A percentile compares a stretch with the other conserved stretches of the same genome.
Evolutionary conservation across 2,113 vertebrate species (phyloP).

Genomic region (Neomonachus schauinslandi): DNA sequence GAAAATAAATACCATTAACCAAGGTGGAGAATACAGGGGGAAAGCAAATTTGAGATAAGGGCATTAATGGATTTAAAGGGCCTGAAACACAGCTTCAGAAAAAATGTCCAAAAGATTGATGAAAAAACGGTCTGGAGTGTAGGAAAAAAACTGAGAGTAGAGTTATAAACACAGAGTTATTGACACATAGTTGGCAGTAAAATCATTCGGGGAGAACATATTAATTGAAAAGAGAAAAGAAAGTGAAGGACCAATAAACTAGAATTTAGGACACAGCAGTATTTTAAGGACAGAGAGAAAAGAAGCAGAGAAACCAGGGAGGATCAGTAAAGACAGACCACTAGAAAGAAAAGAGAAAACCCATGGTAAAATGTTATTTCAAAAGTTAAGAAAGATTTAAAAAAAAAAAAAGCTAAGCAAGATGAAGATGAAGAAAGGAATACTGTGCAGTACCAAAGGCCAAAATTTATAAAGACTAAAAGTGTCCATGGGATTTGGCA

Average conservation of each 20-base stretch:
- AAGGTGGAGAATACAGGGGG: background rate
- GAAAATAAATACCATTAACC: background rate
- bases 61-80: background rate
- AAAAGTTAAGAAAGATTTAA: background rate
- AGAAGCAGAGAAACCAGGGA: background rate
- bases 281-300: background rate
- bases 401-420: background rate
- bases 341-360: background rate
- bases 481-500: background rate
- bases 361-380: background rate
- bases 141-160: background rate
- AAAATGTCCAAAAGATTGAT: background rate
- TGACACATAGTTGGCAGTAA: background rate
- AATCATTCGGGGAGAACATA: background rate
- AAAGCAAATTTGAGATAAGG: background rate
- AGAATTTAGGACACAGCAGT: background rate
- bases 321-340: background rate
- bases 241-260: background rate
- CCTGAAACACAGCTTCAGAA: background rate
- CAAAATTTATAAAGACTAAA: slow-evolving; percentile 27
- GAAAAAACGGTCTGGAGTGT: background rate
- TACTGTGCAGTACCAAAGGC: background rate
- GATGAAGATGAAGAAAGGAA: background rate
- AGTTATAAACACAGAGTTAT: background rate
- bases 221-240: background rate